These are phyloP conservation scores for Priocnemis perturbator DNA, from an alignment of 2,888 invertebrate genomes.

Conservation along the genomic window DNA sequence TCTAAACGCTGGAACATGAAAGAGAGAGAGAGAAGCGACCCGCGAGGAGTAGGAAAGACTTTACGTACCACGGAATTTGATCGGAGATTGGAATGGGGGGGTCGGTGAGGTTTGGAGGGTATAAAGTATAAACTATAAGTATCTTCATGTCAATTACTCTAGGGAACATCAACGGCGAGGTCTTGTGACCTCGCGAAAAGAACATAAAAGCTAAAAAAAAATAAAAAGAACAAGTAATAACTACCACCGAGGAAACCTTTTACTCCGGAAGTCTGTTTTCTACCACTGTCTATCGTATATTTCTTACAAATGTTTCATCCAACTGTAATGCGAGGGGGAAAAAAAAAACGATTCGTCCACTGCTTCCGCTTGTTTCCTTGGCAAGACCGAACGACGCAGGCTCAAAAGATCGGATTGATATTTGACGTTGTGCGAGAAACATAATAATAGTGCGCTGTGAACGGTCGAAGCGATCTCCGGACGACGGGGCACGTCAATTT, in stretches of 20 bases:
- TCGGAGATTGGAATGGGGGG: not conserved
- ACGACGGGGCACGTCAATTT: too few species aligned
- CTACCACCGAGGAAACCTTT: conserved; percentile 50
- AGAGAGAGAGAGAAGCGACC: conserved; percentile 4
- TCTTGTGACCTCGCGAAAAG: conserved; percentile 37
- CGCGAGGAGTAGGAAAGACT: not conserved
- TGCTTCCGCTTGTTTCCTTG: conserved; percentile 54
- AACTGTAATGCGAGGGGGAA: conserved; percentile 26
- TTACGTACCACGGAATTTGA: too few species aligned
- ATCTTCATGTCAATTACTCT: conserved; percentile 90
- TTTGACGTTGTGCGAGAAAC: conserved; percentile 18
- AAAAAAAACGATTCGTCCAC: conserved; percentile 52
- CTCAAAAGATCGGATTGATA: conserved; percentile 18
- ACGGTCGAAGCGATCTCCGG: conserved; percentile 2
- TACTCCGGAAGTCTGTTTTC: conserved; percentile 57
- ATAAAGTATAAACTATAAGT: conserved; percentile 77
- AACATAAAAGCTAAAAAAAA: too few species aligned
- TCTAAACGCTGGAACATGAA: conserved; percentile 16
- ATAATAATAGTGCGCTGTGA: conserved; percentile 21
- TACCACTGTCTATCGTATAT: conserved; percentile 47
- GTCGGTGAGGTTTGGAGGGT: conserved; percentile 27
- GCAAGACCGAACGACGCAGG: conserved; percentile 1
- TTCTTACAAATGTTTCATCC: conserved; percentile 47
- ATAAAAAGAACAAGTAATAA: too few species aligned
- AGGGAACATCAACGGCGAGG: conserved; percentile 81